These are phyloP conservation scores for Drosophila planitibia DNA, from an alignment of 2,888 invertebrate species.

Conservation along the genomic window DNA sequence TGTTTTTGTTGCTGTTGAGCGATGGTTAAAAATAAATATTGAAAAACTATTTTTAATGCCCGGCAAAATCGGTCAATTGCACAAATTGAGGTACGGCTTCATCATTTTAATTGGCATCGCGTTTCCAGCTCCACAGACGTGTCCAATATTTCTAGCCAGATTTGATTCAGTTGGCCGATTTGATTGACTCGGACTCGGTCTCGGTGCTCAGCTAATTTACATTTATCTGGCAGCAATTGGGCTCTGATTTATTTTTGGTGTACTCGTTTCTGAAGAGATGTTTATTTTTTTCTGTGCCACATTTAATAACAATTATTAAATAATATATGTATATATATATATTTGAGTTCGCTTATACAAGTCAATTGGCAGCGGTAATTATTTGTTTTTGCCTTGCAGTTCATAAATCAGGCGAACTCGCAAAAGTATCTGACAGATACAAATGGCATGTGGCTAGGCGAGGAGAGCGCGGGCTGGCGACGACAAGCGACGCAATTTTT, in stretches of 20 bases:
- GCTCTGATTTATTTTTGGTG: slow-evolving; percentile 19
- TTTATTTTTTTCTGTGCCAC: slow-evolving; percentile 15
- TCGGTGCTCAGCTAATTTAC: slow-evolving; percentile 3
- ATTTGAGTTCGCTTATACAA: slow-evolving; percentile 52
- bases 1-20: slow-evolving; percentile 5
- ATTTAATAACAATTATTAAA: slow-evolving; percentile 62
- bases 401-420: slow-evolving; percentile 71
- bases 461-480: slow-evolving; percentile 15
- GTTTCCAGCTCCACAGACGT: slow-evolving; percentile 24
- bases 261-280: not conserved
- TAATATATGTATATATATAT: slow-evolving; percentile 50
- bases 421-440: slow-evolving; percentile 78
- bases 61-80: slow-evolving; percentile 59
- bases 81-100: slow-evolving; percentile 54
- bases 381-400: slow-evolving; percentile 53
- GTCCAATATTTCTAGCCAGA: slow-evolving; percentile 6
- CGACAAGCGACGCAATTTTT: slow-evolving; percentile 27
- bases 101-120: slow-evolving; percentile 44
- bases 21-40: slow-evolving; percentile 74
- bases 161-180: slow-evolving; percentile 22
- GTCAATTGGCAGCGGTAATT: slow-evolving; percentile 59
- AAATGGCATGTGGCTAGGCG: slow-evolving; percentile 60
- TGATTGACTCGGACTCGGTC: slow-evolving; percentile 5
- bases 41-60: slow-evolving; percentile 68
- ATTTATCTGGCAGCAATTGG: slow-evolving; percentile 30